Conservation (phyloP, 2,113 vertebrate species). For the Menidia beryllina region DNA sequence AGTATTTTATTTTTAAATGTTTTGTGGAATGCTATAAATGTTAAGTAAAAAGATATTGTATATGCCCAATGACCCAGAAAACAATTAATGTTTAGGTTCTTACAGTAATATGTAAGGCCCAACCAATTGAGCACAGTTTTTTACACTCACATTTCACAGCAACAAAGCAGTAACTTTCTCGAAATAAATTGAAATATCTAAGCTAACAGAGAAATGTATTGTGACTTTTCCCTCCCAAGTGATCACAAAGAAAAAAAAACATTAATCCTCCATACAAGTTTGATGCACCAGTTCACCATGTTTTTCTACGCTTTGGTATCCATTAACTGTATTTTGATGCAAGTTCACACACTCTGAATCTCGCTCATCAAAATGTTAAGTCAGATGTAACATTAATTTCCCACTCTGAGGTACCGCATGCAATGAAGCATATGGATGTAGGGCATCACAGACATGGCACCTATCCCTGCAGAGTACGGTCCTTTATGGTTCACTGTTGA, state of each 20-base stretch:
- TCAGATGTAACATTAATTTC: conserved; percentile 63
- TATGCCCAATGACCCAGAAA: conserved; percentile 38
- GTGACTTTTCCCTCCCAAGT: conserved; percentile 69
- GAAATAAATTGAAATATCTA: conserved; percentile 84
- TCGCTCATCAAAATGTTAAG: conserved; percentile 65
- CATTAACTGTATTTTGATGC: conserved; percentile 74
- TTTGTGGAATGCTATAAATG: conserved; percentile 27
- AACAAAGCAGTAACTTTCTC: conserved; percentile 81
- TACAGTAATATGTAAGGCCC: conserved; percentile 38
- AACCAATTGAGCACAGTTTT: conserved; percentile 34
- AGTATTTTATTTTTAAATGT: conserved; percentile 26
- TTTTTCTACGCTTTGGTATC: conserved; percentile 75
- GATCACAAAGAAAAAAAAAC: conserved; percentile 63
- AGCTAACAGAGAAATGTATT: conserved; percentile 81
- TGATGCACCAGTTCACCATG: conserved; percentile 69
- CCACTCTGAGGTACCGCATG: conserved; percentile 41
- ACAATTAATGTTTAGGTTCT: conserved; percentile 40
- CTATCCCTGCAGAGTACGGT: conserved; percentile 6
- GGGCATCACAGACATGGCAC: conserved; percentile 19
- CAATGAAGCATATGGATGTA: conserved; percentile 47
- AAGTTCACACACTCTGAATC: conserved; percentile 69
- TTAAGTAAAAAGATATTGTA: conserved; percentile 18
- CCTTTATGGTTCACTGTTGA: conserved; percentile 26
- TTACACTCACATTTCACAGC: conserved; percentile 79
- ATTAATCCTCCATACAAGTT: conserved; percentile 73